Percentiles rank a stretch among this genome's conserved stretches.
These are phyloP conservation scores for Myzus persicae DNA, from an alignment of 1,140 invertebrate species.

Conservation along the genomic window DNA sequence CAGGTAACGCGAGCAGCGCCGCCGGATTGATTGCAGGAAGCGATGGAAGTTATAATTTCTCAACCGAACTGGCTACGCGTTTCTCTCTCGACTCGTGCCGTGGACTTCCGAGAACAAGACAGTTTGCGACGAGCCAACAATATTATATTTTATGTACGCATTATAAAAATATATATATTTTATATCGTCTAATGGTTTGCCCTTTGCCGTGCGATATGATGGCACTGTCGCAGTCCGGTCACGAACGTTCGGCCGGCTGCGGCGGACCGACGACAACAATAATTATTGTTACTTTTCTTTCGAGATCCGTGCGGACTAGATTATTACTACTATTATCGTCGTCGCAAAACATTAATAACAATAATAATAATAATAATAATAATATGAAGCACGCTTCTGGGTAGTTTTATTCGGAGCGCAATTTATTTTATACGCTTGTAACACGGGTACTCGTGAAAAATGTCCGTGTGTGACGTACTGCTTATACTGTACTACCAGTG, in stretches of 20 bases:
- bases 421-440: no score
- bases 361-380: no score
- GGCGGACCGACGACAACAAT: background rate
- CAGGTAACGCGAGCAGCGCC: background rate
- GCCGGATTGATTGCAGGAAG: background rate
- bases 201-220: background rate
- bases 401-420: background rate
- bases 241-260: constrained; percentile 7
- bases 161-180: background rate
- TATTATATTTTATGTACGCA: background rate
- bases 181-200: background rate
- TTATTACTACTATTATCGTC: background rate
- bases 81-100: background rate
- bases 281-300: constrained; percentile 5
- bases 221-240: background rate
- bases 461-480: background rate
- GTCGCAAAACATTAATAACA: background rate
- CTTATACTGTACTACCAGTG: no score
- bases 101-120: background rate
- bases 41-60: background rate
- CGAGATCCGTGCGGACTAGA: background rate
- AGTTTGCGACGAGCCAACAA: background rate
- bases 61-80: background rate
- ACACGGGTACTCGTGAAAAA: background rate
- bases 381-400: background rate